Conservation (phyloP, 2,113 vertebrate genomes). For the Chloebia gouldiae region DNA sequence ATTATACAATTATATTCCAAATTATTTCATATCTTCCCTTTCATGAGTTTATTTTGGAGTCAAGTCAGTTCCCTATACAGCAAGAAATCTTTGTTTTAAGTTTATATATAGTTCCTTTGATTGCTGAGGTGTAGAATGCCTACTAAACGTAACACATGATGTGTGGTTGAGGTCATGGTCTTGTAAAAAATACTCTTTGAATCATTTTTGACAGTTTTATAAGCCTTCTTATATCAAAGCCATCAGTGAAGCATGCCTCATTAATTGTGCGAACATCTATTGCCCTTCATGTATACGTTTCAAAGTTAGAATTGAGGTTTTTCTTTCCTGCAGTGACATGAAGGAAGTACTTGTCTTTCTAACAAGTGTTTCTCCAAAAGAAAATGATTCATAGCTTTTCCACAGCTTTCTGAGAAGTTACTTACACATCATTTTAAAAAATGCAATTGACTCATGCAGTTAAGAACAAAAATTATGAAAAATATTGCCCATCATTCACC, state of each 20-base stretch:
- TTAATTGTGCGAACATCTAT: constrained; percentile 23
- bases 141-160: background rate
- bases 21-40: background rate
- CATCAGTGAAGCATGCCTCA: background rate
- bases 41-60: background rate
- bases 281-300: background rate
- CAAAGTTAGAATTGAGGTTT: background rate
- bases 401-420: background rate
- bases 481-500: background rate
- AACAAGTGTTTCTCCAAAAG: background rate
- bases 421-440: background rate
- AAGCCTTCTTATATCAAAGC: constrained; percentile 1
- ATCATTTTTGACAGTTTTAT: constrained; percentile 37
- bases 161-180: background rate
- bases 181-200: constrained; percentile 21
- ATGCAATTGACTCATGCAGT: background rate
- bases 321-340: background rate
- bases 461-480: background rate
- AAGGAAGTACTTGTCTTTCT: background rate
- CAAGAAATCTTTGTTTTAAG: background rate
- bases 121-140: background rate
- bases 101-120: constrained; percentile 29
- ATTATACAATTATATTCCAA: background rate
- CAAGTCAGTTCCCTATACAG: background rate
- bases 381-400: background rate